Evolutionary conservation across 2,888 invertebrate genomes (phyloP), one percentile per base, ranked within the genome.

Genomic region (Hypolimnas misippus): DNA sequence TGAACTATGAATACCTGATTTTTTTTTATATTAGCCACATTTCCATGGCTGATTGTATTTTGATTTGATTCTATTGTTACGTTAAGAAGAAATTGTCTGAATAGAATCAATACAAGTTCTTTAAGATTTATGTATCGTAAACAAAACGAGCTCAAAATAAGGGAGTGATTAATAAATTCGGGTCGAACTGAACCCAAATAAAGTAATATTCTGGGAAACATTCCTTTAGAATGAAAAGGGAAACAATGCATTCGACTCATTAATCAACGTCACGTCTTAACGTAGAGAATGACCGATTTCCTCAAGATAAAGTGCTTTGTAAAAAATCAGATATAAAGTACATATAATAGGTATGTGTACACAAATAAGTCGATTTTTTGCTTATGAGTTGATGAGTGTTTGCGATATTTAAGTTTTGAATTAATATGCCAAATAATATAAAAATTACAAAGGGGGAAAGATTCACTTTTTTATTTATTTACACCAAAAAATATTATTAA

Each of bases 201-300:
- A 69, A 70, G 68, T 69, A 71, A 70, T 68, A 64, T 70, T 70
- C 67, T 46, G 5, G 12, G 62, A 66, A 69, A 42, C 14, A 59
- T 53, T 35, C 53, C 53, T 46, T 53, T 44, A 38, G 35, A 59
- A 46, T 46, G 52, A 53, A 68, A 73, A 73, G 76, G 79, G 78
- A 79, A 83, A 83, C 82, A 83, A 81, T 82, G 77, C 77, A 77
- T 78, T 74, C 71, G 63, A 69, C 73, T 79, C 84, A 81, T 85
- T 83, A 83, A 84, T 85, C 85, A 83, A 81, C 71, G 83, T 81
- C 83, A 75, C 69, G 70, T 72, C 78, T 75, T 73, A 73, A 73
- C 77, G 73, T 75, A 76, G 70, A 67, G 76, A 80, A 80, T 82
- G 82, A 82, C 82, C 81, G 81, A 81, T 83, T 77, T 77, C 71